A percentile compares a stretch with the other conserved stretches of the same genome.
Evolutionary conservation across 1,140 invertebrate genomes (phyloP).

Genomic region (Apis laboriosa): DNA sequence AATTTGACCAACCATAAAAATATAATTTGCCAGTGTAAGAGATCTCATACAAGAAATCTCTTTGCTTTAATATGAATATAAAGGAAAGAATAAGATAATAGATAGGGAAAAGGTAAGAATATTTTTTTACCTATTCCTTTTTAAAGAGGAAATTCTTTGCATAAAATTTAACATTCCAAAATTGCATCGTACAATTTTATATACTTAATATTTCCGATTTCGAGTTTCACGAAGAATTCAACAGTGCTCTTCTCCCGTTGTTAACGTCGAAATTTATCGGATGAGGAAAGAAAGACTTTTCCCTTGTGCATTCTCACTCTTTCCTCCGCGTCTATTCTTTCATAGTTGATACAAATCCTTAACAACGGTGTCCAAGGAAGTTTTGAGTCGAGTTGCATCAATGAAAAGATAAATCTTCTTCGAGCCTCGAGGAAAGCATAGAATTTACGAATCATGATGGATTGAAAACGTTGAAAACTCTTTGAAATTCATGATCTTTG

Average conservation of each 20-base stretch:
- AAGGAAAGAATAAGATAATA: background rate
- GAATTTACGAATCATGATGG: slow-evolving; percentile 24
- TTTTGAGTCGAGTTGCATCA: slow-evolving; percentile 20
- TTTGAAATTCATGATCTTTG: slow-evolving; percentile 17
- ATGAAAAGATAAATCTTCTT: slow-evolving; percentile 46
- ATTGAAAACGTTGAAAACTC: background rate
- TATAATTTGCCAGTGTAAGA: no score
- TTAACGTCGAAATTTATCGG: background rate
- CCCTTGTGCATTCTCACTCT: background rate
- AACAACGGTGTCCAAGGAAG: background rate
- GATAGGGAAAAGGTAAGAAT: background rate
- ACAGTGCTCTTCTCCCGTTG: background rate
- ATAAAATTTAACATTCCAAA: no score
- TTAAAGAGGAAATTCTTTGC: no score
- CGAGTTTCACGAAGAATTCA: slow-evolving; percentile 20
- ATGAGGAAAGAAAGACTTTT: background rate
- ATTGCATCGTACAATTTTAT: no score
- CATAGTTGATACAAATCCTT: background rate
- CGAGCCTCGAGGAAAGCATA: background rate
- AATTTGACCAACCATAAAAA: background rate
- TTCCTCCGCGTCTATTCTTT: background rate
- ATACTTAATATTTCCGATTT: slow-evolving; percentile 9
- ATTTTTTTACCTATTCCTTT: no score
- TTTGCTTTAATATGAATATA: background rate
- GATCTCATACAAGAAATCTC: background rate